These are phyloP conservation scores for Acipenser oxyrinchus DNA, from an alignment of 2,797 vertebrate genomes.

Conservation along the genomic window DNA sequence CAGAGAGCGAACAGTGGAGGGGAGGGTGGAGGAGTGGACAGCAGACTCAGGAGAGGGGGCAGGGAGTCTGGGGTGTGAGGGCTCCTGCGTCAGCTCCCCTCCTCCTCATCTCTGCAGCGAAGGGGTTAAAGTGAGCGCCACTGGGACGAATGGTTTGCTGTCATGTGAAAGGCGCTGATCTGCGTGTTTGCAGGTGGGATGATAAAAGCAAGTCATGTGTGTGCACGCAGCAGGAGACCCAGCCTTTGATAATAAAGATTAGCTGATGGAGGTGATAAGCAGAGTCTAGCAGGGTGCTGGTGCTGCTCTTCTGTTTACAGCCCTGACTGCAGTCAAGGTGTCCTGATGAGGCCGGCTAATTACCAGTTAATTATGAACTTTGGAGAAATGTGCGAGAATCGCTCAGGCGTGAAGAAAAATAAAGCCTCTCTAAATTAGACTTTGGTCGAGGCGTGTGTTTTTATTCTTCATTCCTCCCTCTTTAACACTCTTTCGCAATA, in stretches of 20 bases:
- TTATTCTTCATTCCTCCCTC: conserved; percentile 37
- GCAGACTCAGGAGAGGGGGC: too few species aligned
- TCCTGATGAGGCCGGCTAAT: conserved; percentile 63
- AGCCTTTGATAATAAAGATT: conserved; percentile 66
- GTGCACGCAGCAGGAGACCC: conserved; percentile 39
- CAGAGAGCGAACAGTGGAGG: too few species aligned
- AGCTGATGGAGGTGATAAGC: conserved; percentile 62
- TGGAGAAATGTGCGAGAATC: conserved; percentile 50
- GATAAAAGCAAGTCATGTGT: conserved; percentile 42
- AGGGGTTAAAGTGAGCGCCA: too few species aligned
- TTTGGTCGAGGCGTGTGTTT: conserved; percentile 61
- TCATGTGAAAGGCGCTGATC: conserved; percentile 30
- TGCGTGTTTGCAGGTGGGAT: conserved; percentile 47
- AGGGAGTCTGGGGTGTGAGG: too few species aligned
- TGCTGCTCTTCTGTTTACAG: neutral
- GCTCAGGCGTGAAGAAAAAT: conserved; percentile 57
- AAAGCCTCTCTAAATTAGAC: conserved; percentile 54
- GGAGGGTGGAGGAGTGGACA: too few species aligned
- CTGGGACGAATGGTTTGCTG: too few species aligned
- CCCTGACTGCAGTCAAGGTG: conserved; percentile 46
- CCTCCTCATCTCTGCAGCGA: too few species aligned
- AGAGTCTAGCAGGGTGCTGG: neutral
- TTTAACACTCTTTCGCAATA: conserved; percentile 58
- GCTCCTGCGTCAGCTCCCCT: too few species aligned
- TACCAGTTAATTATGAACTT: conserved; percentile 77